phyloP scores from a whole-genome alignment of 2,113 vertebrate species.

The Rhynchomys soricoides region DNA sequence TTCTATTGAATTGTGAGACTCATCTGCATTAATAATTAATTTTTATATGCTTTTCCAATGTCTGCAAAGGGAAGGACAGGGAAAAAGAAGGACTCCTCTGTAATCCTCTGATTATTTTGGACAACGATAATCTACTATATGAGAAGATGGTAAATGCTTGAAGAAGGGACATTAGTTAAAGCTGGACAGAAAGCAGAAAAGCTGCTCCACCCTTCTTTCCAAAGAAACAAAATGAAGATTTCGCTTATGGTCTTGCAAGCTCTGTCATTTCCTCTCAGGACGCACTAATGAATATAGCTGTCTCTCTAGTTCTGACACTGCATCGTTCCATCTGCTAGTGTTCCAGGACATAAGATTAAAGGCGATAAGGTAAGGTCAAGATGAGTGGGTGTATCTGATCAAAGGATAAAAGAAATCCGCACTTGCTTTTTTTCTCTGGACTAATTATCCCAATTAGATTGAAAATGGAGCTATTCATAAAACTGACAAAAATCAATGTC shows the following conservation, averaged over 20 bases:
- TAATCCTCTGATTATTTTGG: conserved; percentile 41
- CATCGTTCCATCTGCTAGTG: background rate
- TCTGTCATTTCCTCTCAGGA: conserved; percentile 18
- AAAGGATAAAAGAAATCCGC: conserved; percentile 63
- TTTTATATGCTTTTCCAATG: conserved; percentile 64
- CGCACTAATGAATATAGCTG: conserved; percentile 7
- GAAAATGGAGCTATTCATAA: conserved; percentile 62
- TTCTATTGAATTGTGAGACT: conserved; percentile 87
- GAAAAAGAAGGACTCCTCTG: conserved; percentile 17
- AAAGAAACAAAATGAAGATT: conserved; percentile 19
- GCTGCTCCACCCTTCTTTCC: background rate
- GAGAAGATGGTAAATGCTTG: conserved; percentile 6
- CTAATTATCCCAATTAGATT: conserved; percentile 67
- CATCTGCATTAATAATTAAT: conserved; percentile 89
- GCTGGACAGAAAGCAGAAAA: background rate
- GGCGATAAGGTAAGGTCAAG: conserved; percentile 42
- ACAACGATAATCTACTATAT: background rate
- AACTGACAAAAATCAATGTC: conserved; percentile 63
- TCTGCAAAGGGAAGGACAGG: conserved; percentile 56
- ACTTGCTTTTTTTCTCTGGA: conserved; percentile 37
- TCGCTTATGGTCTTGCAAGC: background rate
- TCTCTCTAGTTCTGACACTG: conserved; percentile 6
- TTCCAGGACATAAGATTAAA: conserved; percentile 62
- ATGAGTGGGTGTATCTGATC: conserved; percentile 60
- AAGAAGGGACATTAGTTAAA: conserved; percentile 41